Conservation (phyloP, 2,888 invertebrate species). For the Drosophila phalerata region DNA sequence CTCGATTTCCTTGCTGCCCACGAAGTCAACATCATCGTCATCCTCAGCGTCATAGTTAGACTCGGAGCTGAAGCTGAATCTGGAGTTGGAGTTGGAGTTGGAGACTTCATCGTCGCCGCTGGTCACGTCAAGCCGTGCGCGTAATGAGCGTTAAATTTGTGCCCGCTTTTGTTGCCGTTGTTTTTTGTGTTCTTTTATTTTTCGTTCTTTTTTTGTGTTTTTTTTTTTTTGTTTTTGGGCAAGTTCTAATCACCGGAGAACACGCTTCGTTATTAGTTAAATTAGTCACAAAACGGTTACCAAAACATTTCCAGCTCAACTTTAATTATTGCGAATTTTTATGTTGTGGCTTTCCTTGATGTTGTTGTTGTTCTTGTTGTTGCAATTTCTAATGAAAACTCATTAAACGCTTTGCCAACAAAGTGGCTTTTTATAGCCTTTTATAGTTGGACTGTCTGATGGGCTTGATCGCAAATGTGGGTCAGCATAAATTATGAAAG, state of each 20-base stretch:
- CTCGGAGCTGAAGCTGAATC: constrained; percentile 6
- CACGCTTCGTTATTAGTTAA: constrained; percentile 76
- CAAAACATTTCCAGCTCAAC: constrained; percentile 58
- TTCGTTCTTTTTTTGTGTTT: constrained; percentile 14
- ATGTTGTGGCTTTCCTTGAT: constrained; percentile 10
- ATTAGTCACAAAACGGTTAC: constrained; percentile 80
- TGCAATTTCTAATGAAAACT: constrained; percentile 47
- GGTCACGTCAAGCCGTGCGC: constrained; percentile 78
- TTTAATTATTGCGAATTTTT: constrained; percentile 73
- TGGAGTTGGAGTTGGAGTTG: constrained; percentile 3
- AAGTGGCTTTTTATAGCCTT: constrained; percentile 39
- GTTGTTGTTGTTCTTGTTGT: constrained; percentile 5
- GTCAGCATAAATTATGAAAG: constrained; percentile 79
- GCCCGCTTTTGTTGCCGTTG: constrained; percentile 62
- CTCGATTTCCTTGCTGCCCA: constrained; percentile 78
- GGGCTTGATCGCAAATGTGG: constrained; percentile 63
- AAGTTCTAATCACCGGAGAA: constrained; percentile 73
- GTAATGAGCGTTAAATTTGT: constrained; percentile 79
- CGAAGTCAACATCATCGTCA: constrained; percentile 46
- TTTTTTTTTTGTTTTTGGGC: constrained; percentile 57
- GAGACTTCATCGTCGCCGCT: constrained; percentile 52
- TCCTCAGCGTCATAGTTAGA: constrained; percentile 25
- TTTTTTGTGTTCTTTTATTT: constrained; percentile 2
- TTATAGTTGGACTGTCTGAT: constrained; percentile 34
- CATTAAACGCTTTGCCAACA: constrained; percentile 53